Evolutionary conservation across 92 coral and sea anemone species (phyloP).

Genomic region (Palythoa heliodiscus): DNA sequence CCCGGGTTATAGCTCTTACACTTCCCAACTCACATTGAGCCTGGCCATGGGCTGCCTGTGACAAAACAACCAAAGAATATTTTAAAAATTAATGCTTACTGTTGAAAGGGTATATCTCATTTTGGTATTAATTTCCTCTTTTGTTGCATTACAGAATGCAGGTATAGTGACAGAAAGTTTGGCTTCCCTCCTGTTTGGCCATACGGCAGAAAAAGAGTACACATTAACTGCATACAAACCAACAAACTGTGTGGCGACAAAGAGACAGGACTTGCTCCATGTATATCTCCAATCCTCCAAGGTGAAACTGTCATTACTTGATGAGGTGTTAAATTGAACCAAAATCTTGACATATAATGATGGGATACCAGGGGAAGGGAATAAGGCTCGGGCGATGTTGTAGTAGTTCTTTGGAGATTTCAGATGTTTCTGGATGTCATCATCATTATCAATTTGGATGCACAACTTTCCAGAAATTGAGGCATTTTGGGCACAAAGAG

Average conservation of each 20-base stretch:
- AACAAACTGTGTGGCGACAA: background rate
- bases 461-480: background rate
- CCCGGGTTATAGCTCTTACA: no score
- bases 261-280: constrained; percentile 13
- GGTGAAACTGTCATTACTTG: background rate
- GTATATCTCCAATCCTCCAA: background rate
- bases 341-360: background rate
- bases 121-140: background rate
- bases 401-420: background rate
- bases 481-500: no score
- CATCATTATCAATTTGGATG: background rate
- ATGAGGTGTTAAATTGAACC: background rate
- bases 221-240: background rate
- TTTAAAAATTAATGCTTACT: background rate
- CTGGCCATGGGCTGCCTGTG: no score
- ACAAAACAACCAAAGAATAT: background rate
- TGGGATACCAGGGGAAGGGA: background rate
- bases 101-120: constrained; percentile 8
- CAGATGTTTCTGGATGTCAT: background rate
- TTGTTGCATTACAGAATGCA: background rate
- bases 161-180: background rate
- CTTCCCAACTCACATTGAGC: no score
- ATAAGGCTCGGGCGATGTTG: background rate
- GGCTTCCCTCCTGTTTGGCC: constrained; percentile 7
- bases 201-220: background rate